Base-by-base conservation (phyloP, 2,797 vertebrate genomes). In the Picus viridis region DNA sequence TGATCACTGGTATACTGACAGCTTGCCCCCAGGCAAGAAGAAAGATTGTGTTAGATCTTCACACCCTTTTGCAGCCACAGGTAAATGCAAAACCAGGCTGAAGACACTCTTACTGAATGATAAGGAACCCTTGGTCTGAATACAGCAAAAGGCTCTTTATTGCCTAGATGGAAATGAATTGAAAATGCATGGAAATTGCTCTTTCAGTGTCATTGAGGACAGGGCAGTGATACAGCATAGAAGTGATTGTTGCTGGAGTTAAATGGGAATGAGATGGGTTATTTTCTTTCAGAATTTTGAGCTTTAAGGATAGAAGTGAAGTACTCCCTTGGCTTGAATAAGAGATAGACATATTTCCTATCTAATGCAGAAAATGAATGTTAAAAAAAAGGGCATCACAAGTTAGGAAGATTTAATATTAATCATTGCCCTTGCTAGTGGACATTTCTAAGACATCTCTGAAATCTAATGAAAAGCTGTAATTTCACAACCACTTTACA, bases 401-500 rank as follows among this genome's bases (percentile, higher is more conserved):
- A 70, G 14, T 27, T 41, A 15, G 29, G 39, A 73, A 82, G 64
- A 73, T 76, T 63, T 72, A 81, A 24, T 62, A 29, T 51, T 65
- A 89, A 75, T 81, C 18, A 62, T 43, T 47, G 6, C n/a, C 18
- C 71, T 91, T 83, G 17, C 53, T 61, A 76, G 47, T 6, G 7
- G 39, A 63, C 8, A 20, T 81, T 93, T 91, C 39, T 88, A 83
- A 83, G 61, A 34, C 36, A 63, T 39, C 36, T 87, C 74, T 79
- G 45, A 84, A 68, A 88, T 65, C 53, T 79, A 79, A 73, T 26
- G 77, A 84, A 63, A 90, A 88, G 23, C 39, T 64, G 49, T 70
- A 90, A 79, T 91, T 94, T 90, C 78, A 32, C 81, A 88, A 22
- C n/a, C 72, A 63, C 29, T 76, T 92, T 41, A 36, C 23, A 84